phyloP scores from a whole-genome alignment of 64 coral and sea anemone species.

The Hydrozoanthus tunicans region DNA sequence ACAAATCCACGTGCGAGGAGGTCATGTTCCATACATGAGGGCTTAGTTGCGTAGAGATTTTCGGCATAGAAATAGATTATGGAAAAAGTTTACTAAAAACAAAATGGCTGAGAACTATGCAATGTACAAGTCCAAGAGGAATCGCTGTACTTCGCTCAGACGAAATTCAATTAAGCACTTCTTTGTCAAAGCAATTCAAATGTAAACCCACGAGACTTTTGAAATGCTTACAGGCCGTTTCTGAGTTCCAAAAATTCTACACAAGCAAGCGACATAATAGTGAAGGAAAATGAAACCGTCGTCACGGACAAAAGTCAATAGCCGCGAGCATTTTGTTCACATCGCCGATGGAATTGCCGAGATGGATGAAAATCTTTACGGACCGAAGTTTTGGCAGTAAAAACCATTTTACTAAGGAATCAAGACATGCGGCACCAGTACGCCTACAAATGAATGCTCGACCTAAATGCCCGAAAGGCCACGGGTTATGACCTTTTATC shows the following conservation, averaged over 20 bases:
- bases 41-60: not conserved
- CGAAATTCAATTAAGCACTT: not conserved
- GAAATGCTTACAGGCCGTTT: conserved; percentile 62
- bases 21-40: not conserved
- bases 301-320: conserved; percentile 52
- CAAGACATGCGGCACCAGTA: not conserved
- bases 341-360: too few species aligned
- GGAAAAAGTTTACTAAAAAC: conserved; percentile 8
- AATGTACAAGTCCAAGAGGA: conserved; percentile 22
- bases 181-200: conserved; percentile 12
- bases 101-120: conserved; percentile 33
- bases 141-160: conserved; percentile 15
- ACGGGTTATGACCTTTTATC: conserved; percentile 35
- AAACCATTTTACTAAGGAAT: not conserved
- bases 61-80: conserved; percentile 29
- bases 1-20: conserved; percentile 1
- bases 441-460: conserved; percentile 1
- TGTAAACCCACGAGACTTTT: conserved; percentile 56
- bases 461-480: conserved; percentile 36
- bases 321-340: conserved; percentile 52
- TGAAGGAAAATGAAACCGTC: conserved; percentile 51
- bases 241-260: conserved; percentile 48
- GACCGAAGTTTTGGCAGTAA: conserved; percentile 31
- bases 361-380: not conserved
- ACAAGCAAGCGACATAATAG: conserved; percentile 62